Conservation (phyloP, 2,797 vertebrate genomes). For the Squalus acanthias region DNA sequence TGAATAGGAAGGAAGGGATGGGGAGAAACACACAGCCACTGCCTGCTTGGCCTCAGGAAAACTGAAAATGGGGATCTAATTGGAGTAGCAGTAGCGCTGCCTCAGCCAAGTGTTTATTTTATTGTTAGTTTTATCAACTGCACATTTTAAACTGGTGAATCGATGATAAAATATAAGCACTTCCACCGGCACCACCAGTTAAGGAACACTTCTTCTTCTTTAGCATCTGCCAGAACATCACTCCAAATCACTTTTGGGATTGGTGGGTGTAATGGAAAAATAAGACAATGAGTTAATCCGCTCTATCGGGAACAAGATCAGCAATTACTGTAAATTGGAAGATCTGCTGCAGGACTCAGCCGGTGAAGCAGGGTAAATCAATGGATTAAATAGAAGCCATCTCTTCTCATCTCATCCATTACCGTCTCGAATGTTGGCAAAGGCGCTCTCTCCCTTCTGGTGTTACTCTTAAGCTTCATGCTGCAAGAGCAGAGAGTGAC, state of each 20-base stretch:
- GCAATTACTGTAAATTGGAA: too few relatives aligned
- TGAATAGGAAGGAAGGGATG: neutral
- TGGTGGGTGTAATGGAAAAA: neutral
- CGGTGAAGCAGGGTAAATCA: too few relatives aligned
- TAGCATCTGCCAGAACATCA: neutral
- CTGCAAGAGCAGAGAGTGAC: too few relatives aligned
- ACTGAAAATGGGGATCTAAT: neutral
- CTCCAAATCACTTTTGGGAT: neutral
- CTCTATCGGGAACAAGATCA: too few relatives aligned
- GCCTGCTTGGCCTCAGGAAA: neutral
- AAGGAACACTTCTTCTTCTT: neutral
- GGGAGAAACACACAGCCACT: neutral
- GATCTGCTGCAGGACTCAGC: too few relatives aligned
- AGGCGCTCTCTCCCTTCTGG: too few relatives aligned
- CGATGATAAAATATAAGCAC: neutral
- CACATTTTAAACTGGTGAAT: neutral
- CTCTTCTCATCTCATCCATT: too few relatives aligned
- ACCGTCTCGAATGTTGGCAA: too few relatives aligned
- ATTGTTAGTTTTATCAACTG: neutral
- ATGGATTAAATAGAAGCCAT: too few relatives aligned
- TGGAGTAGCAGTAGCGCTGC: neutral
- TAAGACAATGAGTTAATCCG: neutral
- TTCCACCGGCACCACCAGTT: neutral
- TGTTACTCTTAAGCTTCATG: too few relatives aligned
- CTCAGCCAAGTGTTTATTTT: neutral